These are phyloP conservation scores for Microtus pennsylvanicus DNA, from an alignment of 2,113 vertebrate species.

Conservation along the genomic window DNA sequence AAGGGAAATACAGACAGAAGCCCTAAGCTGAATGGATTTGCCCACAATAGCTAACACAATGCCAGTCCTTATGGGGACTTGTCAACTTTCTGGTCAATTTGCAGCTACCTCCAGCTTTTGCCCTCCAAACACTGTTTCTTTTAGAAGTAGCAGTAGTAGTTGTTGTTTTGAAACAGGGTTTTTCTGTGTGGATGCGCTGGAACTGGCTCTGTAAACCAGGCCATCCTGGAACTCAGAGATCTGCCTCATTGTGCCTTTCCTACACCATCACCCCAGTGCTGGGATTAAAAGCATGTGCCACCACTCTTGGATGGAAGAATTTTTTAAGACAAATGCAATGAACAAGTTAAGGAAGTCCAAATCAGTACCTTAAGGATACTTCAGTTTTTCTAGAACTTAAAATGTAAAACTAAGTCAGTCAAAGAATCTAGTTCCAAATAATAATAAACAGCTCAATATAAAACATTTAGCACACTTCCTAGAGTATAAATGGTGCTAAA, in stretches of 20 bases:
- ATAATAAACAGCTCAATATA: neutral
- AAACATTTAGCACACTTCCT: neutral
- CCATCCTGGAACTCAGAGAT: neutral
- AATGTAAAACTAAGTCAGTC: neutral
- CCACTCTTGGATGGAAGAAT: neutral
- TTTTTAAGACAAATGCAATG: conserved; percentile 32
- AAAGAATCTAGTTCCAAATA: neutral
- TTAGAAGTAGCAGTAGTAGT: neutral
- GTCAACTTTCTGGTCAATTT: conserved; percentile 66
- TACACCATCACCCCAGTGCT: neutral
- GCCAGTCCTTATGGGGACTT: conserved; percentile 22
- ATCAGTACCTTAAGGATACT: neutral
- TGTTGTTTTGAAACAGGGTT: neutral
- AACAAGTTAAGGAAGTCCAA: conserved; percentile 49
- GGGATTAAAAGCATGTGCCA: neutral
- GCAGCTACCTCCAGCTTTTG: conserved; percentile 60
- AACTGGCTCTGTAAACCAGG: neutral
- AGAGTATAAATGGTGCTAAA: neutral
- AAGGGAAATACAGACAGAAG: conserved; percentile 57
- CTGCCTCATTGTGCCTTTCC: neutral
- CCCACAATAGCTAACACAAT: conserved; percentile 58
- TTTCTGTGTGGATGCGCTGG: neutral
- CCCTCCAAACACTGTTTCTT: neutral
- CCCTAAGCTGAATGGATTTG: conserved; percentile 59
- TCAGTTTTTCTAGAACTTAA: conserved; percentile 37